These are phyloP conservation scores for Cyanistes caeruleus DNA, from an alignment of 2,113 vertebrate species.

Conservation along the genomic window DNA sequence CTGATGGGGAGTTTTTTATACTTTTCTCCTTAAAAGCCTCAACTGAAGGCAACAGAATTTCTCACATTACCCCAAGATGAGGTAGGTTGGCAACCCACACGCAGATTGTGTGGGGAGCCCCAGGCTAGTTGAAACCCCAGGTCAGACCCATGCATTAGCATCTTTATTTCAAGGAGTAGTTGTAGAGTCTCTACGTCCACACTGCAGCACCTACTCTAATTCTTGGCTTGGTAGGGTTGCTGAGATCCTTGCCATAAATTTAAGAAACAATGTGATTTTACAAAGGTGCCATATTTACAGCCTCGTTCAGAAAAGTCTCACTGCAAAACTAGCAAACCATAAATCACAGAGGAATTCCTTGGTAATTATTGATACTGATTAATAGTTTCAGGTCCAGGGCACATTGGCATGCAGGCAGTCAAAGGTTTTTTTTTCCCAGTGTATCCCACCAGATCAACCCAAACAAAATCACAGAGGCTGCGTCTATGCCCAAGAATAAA, in stretches of 20 bases:
- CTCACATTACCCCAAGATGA: not conserved
- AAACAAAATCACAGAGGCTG: not conserved
- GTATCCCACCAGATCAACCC: no score
- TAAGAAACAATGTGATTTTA: not conserved
- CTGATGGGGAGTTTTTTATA: not conserved
- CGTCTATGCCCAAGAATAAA: not conserved
- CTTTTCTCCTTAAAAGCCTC: not conserved
- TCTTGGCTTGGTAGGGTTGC: rapidly evolving
- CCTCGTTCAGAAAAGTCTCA: not conserved
- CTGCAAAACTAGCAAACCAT: not conserved
- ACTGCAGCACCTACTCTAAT: rapidly evolving
- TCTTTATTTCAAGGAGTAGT: not conserved
- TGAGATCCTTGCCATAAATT: not conserved
- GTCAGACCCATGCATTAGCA: not conserved
- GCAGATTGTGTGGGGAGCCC: not conserved
- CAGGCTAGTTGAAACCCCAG: rapidly evolving
- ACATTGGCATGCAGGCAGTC: rapidly evolving
- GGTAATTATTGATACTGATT: not conserved
- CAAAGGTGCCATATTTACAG: not conserved
- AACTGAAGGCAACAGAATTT: not conserved
- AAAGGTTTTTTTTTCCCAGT: not conserved
- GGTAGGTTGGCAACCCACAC: not conserved
- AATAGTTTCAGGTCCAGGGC: not conserved
- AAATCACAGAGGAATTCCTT: not conserved
- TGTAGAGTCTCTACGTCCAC: not conserved